phyloP scores from a whole-genome alignment of 1,140 invertebrate genomes.

The Ladona fulva region DNA sequence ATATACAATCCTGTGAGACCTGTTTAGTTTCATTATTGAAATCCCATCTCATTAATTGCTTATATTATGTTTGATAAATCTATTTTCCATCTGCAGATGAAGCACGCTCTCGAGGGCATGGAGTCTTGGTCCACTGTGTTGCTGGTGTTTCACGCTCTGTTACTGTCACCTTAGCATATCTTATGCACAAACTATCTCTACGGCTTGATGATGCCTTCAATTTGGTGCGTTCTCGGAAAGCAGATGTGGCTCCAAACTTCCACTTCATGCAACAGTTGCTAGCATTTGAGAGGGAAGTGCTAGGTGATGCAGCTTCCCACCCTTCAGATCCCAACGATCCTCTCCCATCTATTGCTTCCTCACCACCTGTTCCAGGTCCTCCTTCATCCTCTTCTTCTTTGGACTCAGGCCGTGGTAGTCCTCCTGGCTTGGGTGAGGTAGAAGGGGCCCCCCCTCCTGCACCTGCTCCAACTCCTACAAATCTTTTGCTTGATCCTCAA shows the following conservation, averaged over 20 bases:
- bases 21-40: too few species aligned
- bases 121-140: slow-evolving; percentile 90
- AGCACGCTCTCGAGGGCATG: slow-evolving; percentile 71
- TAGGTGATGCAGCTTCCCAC: slow-evolving; percentile 15
- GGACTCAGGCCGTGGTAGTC: slow-evolving; percentile 34
- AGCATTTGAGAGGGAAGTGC: slow-evolving; percentile 72
- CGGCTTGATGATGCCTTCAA: slow-evolving; percentile 89
- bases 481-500: slow-evolving; percentile 44
- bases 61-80: too few species aligned
- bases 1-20: too few species aligned
- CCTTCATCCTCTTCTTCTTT: slow-evolving; percentile 36
- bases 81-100: slow-evolving; percentile 59
- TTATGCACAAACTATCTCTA: slow-evolving; percentile 80
- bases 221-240: slow-evolving; percentile 80
- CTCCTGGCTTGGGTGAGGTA: slow-evolving; percentile 30
- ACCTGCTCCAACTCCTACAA: neutral
- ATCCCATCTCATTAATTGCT: too few species aligned
- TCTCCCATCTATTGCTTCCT: slow-evolving; percentile 4
- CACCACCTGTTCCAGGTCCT: slow-evolving; percentile 36
- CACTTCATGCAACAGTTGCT: slow-evolving; percentile 95
- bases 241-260: slow-evolving; percentile 93
- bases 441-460: neutral
- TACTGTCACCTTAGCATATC: slow-evolving; percentile 92
- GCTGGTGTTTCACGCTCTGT: slow-evolving; percentile 92
- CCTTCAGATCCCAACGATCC: neutral